Evolutionary conservation across 2,113 vertebrate genomes (phyloP), one percentile per base, ranked within the genome.

Genomic region (Dasypus novemcinctus): DNA sequence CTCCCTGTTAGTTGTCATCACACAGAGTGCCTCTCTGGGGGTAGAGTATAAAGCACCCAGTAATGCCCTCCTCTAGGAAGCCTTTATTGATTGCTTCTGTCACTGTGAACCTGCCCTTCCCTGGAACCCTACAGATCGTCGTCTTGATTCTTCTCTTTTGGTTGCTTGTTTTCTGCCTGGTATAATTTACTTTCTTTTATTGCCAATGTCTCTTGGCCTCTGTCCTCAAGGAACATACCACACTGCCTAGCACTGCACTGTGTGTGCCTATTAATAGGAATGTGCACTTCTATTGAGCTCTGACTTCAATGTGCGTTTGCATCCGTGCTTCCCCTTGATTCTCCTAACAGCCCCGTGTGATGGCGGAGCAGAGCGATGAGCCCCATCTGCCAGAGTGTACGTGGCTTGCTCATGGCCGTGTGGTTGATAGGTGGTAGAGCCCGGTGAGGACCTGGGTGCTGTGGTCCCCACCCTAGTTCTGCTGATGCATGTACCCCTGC

Each of bases 81-180:
- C 36, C 74, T 61, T 81, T 54, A 0, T n/a, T 29, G 36, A 46
- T 74, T 71, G 71, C 20, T 54, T 11, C 15, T 59, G 5, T 46
- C 29, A 21, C 63, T 36, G 57, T 38, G 57, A 41, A 59, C 21
- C 36, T 13, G 5, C 29, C 54, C n/a, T n/a, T 71, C 10, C 36
- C 57, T 92, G 6, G 63, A 92, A 21, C 4, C 31, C 12, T 21
- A 1, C 18, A 17, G n/a, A 66, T 66, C n/a, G 29, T 33, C 15
- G 11, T 13, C 31, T 69, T 29, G 91, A 82, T 61, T 87, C 46
- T 91, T 93, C 46, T 87, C 52, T 52, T 71, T 72, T 63, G 54
- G 54, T 8, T 76, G 31, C 76, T 93, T 94, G 9, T 80, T 84
- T 95, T 92, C 64, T 95, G 76, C 72, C 72, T 64, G 41, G 10